phyloP scores from a whole-genome alignment of 1,140 invertebrate genomes.

The Nasonia longicornis region DNA sequence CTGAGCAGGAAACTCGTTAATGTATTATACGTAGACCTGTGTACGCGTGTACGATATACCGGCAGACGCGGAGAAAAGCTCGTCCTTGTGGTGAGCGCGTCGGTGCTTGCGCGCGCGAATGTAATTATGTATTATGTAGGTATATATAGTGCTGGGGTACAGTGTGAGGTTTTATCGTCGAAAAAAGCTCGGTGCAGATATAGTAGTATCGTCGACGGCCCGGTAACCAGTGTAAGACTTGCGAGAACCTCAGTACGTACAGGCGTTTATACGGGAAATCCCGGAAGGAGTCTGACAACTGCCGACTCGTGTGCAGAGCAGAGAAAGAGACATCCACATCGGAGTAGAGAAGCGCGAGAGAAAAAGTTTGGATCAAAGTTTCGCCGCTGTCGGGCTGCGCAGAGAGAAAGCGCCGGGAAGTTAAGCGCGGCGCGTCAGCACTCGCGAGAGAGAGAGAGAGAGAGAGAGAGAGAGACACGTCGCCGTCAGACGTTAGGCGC shows the following conservation, averaged over 20 bases:
- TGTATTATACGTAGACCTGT: background rate
- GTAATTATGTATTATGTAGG: too few relatives aligned
- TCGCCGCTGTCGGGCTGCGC: constrained; percentile 40
- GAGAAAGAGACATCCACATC: background rate
- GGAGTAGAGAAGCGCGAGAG: background rate
- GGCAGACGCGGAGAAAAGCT: background rate
- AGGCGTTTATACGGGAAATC: background rate
- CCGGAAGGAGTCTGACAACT: background rate
- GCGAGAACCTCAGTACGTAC: background rate
- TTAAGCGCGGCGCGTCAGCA: constrained; percentile 54
- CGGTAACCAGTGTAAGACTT: background rate
- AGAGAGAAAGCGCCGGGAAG: constrained; percentile 50
- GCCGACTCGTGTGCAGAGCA: background rate
- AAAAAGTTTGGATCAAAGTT: constrained; percentile 62
- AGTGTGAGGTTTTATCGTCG: too few relatives aligned
- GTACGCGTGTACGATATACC: too few relatives aligned
- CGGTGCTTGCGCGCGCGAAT: too few relatives aligned
- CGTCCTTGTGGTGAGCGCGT: background rate
- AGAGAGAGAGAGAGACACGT: background rate
- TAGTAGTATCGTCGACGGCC: too few relatives aligned
- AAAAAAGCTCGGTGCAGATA: too few relatives aligned
- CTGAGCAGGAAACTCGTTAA: background rate
- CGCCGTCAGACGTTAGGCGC: constrained; percentile 11
- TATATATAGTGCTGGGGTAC: too few relatives aligned
- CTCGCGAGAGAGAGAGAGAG: constrained; percentile 5